Evolutionary conservation across 1,140 invertebrate species (phyloP).

Genomic region (Drusus annulatus): DNA sequence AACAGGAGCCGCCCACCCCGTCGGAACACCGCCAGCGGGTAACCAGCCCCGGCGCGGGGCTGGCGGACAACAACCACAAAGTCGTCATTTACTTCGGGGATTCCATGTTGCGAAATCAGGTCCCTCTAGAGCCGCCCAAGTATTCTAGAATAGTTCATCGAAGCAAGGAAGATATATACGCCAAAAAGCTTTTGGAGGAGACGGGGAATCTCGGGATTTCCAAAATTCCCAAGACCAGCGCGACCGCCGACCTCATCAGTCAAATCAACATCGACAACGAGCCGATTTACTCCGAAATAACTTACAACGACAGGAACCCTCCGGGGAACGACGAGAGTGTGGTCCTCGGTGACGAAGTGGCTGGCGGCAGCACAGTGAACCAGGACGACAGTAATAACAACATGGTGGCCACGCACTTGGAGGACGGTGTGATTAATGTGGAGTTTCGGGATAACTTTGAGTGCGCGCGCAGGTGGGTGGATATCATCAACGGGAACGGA

Average conservation of each 20-base stretch:
- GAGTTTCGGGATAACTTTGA: constrained; percentile 77
- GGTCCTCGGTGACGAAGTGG: constrained; percentile 60
- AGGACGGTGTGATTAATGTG: constrained; percentile 76
- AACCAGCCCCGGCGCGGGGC: background rate
- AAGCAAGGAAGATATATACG: constrained; percentile 69
- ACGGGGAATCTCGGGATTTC: constrained; percentile 63
- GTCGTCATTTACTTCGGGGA: constrained; percentile 82
- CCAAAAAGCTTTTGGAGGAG: constrained; percentile 65
- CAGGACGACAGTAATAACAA: constrained; percentile 62
- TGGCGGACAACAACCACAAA: constrained; percentile 70
- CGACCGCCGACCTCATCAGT: constrained; percentile 65
- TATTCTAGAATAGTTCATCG: constrained; percentile 59
- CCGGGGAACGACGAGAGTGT: constrained; percentile 66
- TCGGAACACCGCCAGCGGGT: constrained; percentile 20
- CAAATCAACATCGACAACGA: constrained; percentile 66
- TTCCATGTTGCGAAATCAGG: constrained; percentile 72
- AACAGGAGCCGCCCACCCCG: constrained; percentile 32
- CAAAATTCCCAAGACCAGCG: constrained; percentile 64
- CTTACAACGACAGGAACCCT: constrained; percentile 62
- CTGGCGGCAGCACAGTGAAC: constrained; percentile 57
- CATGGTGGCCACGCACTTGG: constrained; percentile 60
- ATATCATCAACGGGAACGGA: constrained; percentile 70
- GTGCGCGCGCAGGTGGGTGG: constrained; percentile 73
- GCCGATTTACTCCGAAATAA: constrained; percentile 69
- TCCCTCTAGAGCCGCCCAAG: constrained; percentile 62